Conservation (phyloP, 2,888 invertebrate genomes). For the Parascotia fuliginaria region DNA sequence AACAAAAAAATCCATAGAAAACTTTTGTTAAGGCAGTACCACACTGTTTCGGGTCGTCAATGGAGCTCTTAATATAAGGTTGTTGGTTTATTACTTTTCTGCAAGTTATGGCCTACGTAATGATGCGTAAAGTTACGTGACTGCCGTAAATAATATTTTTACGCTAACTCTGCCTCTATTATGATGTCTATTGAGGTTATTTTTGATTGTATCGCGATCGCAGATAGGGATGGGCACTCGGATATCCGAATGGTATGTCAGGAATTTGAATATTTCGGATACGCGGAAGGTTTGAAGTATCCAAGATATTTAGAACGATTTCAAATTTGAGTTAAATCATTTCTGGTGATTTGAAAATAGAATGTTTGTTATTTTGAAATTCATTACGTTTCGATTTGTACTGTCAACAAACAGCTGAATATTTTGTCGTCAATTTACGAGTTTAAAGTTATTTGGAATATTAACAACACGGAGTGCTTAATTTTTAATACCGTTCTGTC, state of each 20-base stretch:
- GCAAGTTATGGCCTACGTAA: constrained; percentile 61
- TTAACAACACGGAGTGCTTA: too few species aligned
- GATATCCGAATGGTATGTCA: constrained; percentile 30
- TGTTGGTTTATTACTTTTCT: constrained; percentile 58
- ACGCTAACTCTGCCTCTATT: constrained; percentile 44
- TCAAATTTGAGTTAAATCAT: constrained; percentile 21
- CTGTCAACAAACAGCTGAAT: too few species aligned
- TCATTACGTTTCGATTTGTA: background rate
- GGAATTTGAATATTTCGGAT: constrained; percentile 29
- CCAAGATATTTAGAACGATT: constrained; percentile 14
- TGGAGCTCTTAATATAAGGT: constrained; percentile 43
- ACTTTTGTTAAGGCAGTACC: constrained; percentile 13
- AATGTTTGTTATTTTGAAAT: background rate
- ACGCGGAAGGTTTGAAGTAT: constrained; percentile 26
- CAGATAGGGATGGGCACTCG: constrained; percentile 30
- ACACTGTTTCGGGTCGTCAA: constrained; percentile 29
- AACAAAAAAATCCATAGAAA: constrained; percentile 14
- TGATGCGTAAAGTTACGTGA: constrained; percentile 59
- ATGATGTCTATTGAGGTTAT: constrained; percentile 32
- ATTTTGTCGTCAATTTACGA: too few species aligned
- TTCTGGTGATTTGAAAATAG: constrained; percentile 12
- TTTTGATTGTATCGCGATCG: constrained; percentile 33
- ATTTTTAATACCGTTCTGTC: too few species aligned
- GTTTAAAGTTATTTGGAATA: too few species aligned
- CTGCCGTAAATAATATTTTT: constrained; percentile 45